Evolutionary conservation across 1,140 invertebrate species (phyloP).

Genomic region (Laupala kohalensis): DNA sequence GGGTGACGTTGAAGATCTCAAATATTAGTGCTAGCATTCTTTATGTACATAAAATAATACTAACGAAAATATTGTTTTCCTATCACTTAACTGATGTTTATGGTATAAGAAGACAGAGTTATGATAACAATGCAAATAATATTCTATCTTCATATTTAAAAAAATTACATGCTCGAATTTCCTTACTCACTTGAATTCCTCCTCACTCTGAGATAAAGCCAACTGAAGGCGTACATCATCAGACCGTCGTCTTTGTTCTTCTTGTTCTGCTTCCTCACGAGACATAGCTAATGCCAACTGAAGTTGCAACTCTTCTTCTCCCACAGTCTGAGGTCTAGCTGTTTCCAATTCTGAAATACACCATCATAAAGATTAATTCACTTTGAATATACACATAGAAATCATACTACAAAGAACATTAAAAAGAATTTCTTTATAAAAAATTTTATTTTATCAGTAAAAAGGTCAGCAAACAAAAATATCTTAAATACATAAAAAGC

Average conservation of each 20-base stretch:
- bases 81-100: no score
- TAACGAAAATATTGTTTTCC: no score
- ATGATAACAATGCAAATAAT: no score
- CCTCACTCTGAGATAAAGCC: constrained; percentile 83
- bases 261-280: constrained; percentile 94
- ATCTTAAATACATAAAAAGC: constrained; percentile 7
- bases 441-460: background rate
- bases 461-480: background rate
- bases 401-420: no score
- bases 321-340: constrained; percentile 85
- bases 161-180: background rate
- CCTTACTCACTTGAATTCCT: constrained; percentile 71
- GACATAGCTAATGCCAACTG: constrained; percentile 97
- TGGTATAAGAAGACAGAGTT: no score
- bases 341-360: constrained; percentile 64
- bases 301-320: constrained; percentile 95
- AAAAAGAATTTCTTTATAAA: no score
- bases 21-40: no score
- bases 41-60: no score
- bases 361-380: background rate
- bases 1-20: no score
- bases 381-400: no score
- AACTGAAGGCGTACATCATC: constrained; percentile 90
- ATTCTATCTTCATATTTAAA: no score
- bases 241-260: constrained; percentile 79